These are phyloP conservation scores for Mustela erminea DNA, from an alignment of 2,797 vertebrate genomes.

Conservation along the genomic window DNA sequence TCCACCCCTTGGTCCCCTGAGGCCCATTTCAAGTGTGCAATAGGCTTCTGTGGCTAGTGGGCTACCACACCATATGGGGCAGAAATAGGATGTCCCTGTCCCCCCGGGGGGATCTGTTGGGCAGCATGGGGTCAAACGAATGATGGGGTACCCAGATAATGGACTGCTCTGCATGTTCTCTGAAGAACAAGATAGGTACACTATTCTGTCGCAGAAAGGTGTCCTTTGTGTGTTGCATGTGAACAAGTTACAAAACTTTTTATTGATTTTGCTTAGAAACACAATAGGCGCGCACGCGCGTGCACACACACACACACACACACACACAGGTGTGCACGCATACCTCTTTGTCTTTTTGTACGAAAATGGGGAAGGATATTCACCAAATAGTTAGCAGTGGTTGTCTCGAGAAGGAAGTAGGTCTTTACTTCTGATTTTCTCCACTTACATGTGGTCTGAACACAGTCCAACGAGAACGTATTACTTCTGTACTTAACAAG, in stretches of 20 bases:
- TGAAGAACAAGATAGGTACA: neutral
- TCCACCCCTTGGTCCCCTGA: neutral
- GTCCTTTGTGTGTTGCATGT: neutral
- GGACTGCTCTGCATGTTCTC: neutral
- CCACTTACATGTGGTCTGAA: neutral
- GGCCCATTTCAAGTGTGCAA: constrained; percentile 1
- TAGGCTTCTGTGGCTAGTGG: neutral
- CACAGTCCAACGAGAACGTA: neutral
- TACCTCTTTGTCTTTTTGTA: neutral
- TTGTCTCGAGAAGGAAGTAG: neutral
- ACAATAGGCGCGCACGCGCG: neutral
- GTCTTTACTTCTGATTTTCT: neutral
- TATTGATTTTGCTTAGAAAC: constrained; percentile 36
- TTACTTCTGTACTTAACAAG: neutral
- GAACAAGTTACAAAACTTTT: neutral
- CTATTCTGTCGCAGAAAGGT: neutral
- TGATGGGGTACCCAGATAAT: fast-evolving
- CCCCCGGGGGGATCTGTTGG: neutral
- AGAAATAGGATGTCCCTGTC: neutral
- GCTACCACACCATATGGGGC: neutral
- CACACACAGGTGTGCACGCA: neutral
- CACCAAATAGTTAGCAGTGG: neutral
- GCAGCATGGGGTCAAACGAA: neutral
- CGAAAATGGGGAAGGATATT: neutral
- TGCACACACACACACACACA: neutral